Conservation (phyloP, 2,797 vertebrate genomes). For the Bufotes viridis region DNA sequence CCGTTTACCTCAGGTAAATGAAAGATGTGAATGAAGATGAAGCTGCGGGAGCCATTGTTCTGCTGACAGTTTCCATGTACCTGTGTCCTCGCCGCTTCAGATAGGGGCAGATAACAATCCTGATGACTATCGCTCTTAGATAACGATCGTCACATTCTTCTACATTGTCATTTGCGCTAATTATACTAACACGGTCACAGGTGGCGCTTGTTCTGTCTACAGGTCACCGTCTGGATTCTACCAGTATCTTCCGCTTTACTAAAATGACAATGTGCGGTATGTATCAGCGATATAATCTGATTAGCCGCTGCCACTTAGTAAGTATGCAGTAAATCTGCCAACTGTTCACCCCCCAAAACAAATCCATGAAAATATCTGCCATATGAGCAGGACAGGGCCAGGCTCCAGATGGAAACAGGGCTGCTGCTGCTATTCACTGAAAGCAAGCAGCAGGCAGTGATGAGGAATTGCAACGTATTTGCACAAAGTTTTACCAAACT, state of each 20-base stretch:
- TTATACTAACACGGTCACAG: background rate
- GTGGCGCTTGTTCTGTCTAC: background rate
- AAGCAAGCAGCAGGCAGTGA: too few relatives aligned
- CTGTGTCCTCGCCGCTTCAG: background rate
- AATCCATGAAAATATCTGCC: too few relatives aligned
- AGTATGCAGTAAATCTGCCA: too few relatives aligned
- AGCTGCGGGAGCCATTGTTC: background rate
- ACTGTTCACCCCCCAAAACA: too few relatives aligned
- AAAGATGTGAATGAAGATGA: slow-evolving; percentile 20
- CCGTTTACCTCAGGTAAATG: background rate
- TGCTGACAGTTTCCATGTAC: slow-evolving; percentile 22
- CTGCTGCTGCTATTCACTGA: too few relatives aligned
- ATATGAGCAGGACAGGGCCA: too few relatives aligned
- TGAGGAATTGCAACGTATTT: too few relatives aligned
- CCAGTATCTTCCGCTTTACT: background rate
- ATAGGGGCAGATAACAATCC: slow-evolving; percentile 42
- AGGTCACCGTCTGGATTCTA: background rate
- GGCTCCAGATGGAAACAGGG: too few relatives aligned
- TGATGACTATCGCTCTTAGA: background rate
- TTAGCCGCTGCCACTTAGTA: background rate
- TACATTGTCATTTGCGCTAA: background rate
- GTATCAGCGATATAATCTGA: background rate
- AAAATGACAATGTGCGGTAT: background rate
- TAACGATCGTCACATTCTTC: slow-evolving; percentile 2
- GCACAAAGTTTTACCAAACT: too few relatives aligned